Base-by-base conservation (phyloP, 2,113 vertebrate species). In the Clupea harengus region DNA sequence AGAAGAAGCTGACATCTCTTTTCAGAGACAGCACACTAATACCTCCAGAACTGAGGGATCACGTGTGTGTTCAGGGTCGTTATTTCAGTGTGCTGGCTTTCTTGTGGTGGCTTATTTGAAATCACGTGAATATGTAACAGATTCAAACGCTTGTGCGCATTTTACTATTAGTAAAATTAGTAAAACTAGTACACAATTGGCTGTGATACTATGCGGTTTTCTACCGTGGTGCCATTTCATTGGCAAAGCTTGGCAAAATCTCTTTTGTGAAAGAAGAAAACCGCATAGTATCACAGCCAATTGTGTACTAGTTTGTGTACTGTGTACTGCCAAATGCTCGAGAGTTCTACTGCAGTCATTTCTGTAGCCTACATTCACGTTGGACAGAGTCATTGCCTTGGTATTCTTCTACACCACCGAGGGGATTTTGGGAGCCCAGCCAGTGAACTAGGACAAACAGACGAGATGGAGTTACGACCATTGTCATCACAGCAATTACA, bases 391-490 rank as follows among this genome's bases (percentile, higher is more conserved):
- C 13, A 78, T 15, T 78, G 72, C 28, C 32, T 78, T 78, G 72
- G 72, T 32, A 78, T 78, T 15, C 72, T 15, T 28, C 72, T 39
- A 4, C 72, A 78, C 72, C 32, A 39, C 72, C 18, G 4, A 5
- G 25, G 72, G 67, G 67, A 15, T 9, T 75, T 28, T 75, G 28
- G 13, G 28, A 0, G 1, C 72, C 72, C 32, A 39, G 72, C 72
- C 72, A 78, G 25, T 78, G 72, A 39, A 39, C 28, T 78, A 13
- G 32, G 28, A 78, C 72, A 78, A 78, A 78, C 72, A 78, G 10
- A 78, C 10, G 10, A 17, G 72, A 78, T 78, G 72, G 72, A 78
- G 10, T 78, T 78, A 78, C 72, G 72, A 15, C 72, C 72, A 78
- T 5, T 78, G 72, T 78, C 72, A 39, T 78, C 72, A 39, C 10